These are phyloP conservation scores for Cephalopachus bancanus DNA, from an alignment of 2,797 vertebrate genomes.

Conservation along the genomic window DNA sequence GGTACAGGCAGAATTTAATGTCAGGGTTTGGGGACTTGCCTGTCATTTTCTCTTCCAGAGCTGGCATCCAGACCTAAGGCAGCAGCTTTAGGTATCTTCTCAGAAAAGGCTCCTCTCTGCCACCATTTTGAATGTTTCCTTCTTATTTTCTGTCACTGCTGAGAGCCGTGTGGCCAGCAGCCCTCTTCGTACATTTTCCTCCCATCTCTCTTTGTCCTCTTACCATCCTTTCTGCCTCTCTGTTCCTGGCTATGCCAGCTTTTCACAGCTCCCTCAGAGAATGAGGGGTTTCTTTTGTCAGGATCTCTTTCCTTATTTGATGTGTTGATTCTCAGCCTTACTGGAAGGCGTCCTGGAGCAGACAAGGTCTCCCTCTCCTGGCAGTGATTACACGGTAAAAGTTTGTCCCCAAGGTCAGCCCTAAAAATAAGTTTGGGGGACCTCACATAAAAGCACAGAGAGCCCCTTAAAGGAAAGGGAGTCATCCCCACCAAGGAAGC, in stretches of 20 bases:
- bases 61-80: neutral
- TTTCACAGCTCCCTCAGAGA: constrained; percentile 5
- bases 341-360: neutral
- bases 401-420: neutral
- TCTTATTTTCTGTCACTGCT: neutral
- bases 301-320: neutral
- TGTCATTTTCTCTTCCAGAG: neutral
- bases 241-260: neutral
- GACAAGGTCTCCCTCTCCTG: neutral
- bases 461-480: constrained; percentile 3
- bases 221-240: neutral
- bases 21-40: neutral
- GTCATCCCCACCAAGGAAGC: neutral
- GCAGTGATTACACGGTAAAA: neutral
- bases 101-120: neutral
- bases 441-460: neutral
- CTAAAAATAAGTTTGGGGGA: neutral
- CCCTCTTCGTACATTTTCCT: neutral
- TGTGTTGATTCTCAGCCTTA: constrained; percentile 14
- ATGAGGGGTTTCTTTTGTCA: neutral
- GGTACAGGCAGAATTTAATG: neutral
- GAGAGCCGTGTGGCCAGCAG: neutral
- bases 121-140: neutral
- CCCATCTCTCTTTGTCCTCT: neutral
- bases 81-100: neutral